phyloP scores from a whole-genome alignment of 2,888 invertebrate genomes.

The Abrostola tripartita region DNA sequence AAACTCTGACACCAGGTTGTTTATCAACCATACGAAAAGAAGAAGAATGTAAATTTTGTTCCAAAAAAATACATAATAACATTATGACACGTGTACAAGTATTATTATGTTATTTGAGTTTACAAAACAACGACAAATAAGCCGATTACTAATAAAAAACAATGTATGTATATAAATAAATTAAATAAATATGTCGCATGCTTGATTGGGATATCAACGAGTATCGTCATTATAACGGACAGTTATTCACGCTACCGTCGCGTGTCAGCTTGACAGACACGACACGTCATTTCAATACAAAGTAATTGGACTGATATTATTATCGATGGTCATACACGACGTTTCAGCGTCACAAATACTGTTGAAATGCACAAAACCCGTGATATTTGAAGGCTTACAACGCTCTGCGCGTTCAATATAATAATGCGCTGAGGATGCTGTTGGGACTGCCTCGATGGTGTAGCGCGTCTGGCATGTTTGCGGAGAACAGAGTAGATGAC shows the following conservation, averaged over 20 bases:
- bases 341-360: not conserved
- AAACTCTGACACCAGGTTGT: no score
- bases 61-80: no score
- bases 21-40: no score
- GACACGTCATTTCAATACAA: not conserved
- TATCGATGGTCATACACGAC: not conserved
- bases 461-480: no score
- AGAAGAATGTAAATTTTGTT: no score
- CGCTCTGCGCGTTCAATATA: no score
- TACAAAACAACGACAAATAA: not conserved
- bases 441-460: no score
- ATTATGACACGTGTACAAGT: no score
- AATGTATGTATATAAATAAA: slow-evolving; percentile 4
- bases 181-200: slow-evolving; percentile 1
- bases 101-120: not conserved
- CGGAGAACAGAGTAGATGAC: no score
- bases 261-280: slow-evolving; percentile 22
- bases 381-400: no score
- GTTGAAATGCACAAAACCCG: not conserved
- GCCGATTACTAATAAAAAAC: not conserved
- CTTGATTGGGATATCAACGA: slow-evolving; percentile 20
- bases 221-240: slow-evolving; percentile 1
- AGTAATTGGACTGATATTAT: slow-evolving; percentile 13
- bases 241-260: slow-evolving; percentile 11
- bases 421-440: no score